phyloP scores from a whole-genome alignment of 2,888 invertebrate genomes.

The Athalia cordata region DNA sequence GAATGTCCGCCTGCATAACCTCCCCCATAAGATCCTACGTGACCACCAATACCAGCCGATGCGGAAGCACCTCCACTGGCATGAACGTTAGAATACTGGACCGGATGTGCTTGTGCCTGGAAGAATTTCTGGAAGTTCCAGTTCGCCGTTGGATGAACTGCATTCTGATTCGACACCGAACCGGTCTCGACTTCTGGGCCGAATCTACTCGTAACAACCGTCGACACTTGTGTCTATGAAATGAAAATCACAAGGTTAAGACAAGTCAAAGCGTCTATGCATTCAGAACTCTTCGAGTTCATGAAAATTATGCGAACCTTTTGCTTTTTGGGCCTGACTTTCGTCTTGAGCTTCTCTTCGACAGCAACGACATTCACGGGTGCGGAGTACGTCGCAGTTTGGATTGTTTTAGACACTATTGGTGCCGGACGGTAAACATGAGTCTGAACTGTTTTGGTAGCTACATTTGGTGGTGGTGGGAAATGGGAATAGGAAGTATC shows the following conservation, averaged over 20 bases:
- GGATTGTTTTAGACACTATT: not conserved
- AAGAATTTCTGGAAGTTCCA: constrained; percentile 59
- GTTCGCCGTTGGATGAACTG: constrained; percentile 56
- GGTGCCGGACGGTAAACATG: not conserved
- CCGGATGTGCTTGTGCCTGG: constrained; percentile 21
- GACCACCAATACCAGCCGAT: constrained; percentile 33
- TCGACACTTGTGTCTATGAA: constrained; percentile 22
- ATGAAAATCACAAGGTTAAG: constrained; percentile 2
- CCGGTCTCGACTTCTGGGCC: constrained; percentile 43
- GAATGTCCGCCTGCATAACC: constrained; percentile 47
- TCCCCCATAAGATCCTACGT: constrained; percentile 49
- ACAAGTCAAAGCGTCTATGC: not conserved
- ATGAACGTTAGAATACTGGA: constrained; percentile 51
- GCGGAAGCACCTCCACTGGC: constrained; percentile 57
- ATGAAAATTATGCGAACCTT: constrained; percentile 27
- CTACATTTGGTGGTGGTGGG: not conserved
- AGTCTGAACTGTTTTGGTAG: not conserved
- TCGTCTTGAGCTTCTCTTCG: constrained; percentile 26
- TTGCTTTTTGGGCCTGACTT: constrained; percentile 20
- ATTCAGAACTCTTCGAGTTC: not conserved
- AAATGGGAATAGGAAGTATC: constrained; percentile 18
- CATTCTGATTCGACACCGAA: constrained; percentile 49
- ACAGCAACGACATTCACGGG: not conserved
- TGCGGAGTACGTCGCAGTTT: constrained; percentile 9
- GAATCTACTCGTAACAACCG: constrained; percentile 16